Percentiles rank a stretch among this genome's conserved stretches.
phyloP scores from a whole-genome alignment of 2,888 invertebrate species.

The Drosophila antonietae region DNA sequence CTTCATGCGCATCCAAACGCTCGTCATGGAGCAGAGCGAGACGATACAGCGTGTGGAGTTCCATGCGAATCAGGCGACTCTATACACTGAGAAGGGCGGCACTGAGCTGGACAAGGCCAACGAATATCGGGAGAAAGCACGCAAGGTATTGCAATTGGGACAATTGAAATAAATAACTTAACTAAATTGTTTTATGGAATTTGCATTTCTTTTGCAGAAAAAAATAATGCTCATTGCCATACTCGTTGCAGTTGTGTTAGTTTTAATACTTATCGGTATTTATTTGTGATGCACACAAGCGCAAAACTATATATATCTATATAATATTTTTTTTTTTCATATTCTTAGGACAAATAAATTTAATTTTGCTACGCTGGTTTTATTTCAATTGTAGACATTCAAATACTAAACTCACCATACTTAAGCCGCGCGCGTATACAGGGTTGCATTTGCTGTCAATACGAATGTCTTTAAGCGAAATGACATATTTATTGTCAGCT shows the following conservation, averaged over 20 bases:
- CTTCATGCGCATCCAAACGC: constrained; percentile 84
- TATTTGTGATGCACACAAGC: constrained; percentile 70
- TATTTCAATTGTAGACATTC: constrained; percentile 14
- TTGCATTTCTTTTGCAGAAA: constrained; percentile 72
- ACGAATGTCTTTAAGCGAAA: background rate
- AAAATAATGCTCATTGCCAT: constrained; percentile 80
- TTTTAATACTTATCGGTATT: constrained; percentile 78
- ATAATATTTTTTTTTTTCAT: constrained; percentile 36
- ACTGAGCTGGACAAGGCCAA: constrained; percentile 79
- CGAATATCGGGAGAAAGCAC: constrained; percentile 71
- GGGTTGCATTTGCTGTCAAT: constrained; percentile 24
- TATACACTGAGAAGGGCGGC: constrained; percentile 83
- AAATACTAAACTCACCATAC: constrained; percentile 38
- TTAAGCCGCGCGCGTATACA: constrained; percentile 2
- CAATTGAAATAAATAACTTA: background rate
- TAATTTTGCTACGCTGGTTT: constrained; percentile 15
- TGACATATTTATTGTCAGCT: constrained; percentile 22
- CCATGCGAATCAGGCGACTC: constrained; percentile 83
- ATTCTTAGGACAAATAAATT: constrained; percentile 56
- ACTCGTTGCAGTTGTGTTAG: constrained; percentile 69
- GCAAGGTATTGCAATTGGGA: constrained; percentile 63
- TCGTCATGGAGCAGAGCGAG: constrained; percentile 84
- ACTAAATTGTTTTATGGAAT: background rate
- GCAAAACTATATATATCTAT: constrained; percentile 6
- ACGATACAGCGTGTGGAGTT: constrained; percentile 84